phyloP scores from a whole-genome alignment of 2,797 vertebrate species.

The Eulemur coronatus region DNA sequence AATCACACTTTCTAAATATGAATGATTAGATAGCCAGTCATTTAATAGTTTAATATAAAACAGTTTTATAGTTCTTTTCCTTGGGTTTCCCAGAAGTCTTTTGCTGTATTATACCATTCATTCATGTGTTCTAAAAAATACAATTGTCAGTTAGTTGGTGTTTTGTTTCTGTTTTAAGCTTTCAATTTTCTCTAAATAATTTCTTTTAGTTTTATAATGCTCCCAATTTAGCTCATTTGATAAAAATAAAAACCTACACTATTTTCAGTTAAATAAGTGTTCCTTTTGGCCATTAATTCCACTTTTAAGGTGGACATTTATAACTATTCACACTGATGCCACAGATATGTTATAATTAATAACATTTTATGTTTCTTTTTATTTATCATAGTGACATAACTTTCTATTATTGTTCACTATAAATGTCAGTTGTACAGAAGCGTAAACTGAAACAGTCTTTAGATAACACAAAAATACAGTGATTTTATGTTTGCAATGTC shows the following conservation, averaged over 20 bases:
- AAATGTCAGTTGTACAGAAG: not conserved
- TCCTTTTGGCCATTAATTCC: constrained; percentile 26
- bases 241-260: constrained; percentile 36
- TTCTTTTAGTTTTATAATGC: constrained; percentile 50
- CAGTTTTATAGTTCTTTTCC: constrained; percentile 51
- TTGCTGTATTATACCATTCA: not conserved
- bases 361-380: constrained; percentile 40
- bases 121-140: not conserved
- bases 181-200: constrained; percentile 47
- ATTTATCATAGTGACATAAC: constrained; percentile 36
- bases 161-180: constrained; percentile 48
- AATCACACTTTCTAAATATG: constrained; percentile 55
- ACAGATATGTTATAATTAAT: constrained; percentile 32
- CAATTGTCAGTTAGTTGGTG: not conserved
- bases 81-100: constrained; percentile 17
- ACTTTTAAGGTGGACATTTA: constrained; percentile 45
- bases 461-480: constrained; percentile 32
- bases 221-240: constrained; percentile 37
- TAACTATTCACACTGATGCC: not conserved
- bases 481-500: not conserved
- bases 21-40: constrained; percentile 23
- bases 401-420: constrained; percentile 34
- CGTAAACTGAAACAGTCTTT: not conserved
- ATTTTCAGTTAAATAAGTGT: constrained; percentile 42
- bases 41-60: constrained; percentile 59